Evolutionary conservation across 2,797 vertebrate genomes (phyloP).

Genomic region (Denticeps clupeoides): DNA sequence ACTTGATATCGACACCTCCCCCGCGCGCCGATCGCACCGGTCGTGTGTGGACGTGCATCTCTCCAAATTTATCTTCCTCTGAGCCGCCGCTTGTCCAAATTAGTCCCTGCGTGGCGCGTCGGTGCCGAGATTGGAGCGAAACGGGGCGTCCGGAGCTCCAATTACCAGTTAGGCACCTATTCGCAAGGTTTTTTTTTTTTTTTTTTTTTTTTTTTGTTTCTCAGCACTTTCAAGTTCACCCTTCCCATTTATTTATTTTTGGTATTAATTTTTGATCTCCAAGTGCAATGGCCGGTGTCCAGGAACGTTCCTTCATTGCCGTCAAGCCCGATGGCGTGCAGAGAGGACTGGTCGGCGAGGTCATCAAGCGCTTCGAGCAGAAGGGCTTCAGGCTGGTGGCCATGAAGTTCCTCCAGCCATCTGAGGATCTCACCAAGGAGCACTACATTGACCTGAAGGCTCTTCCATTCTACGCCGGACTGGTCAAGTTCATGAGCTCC

Average conservation of each 20-base stretch:
- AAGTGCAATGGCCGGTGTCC: too few relatives aligned
- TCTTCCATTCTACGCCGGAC: slow-evolving; percentile 72
- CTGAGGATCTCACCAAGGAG: slow-evolving; percentile 72
- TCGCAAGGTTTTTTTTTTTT: too few relatives aligned
- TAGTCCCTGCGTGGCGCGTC: background rate
- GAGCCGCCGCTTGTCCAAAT: background rate
- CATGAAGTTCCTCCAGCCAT: slow-evolving; percentile 76
- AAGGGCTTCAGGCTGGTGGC: slow-evolving; percentile 77
- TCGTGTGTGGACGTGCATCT: too few relatives aligned
- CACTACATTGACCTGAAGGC: slow-evolving; percentile 89
- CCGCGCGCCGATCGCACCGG: too few relatives aligned
- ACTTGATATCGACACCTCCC: too few relatives aligned
- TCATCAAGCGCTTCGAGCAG: slow-evolving; percentile 81
- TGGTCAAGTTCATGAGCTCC: slow-evolving; percentile 81
- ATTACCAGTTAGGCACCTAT: too few relatives aligned
- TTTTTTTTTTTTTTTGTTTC: background rate
- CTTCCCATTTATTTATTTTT: too few relatives aligned
- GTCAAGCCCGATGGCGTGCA: slow-evolving; percentile 90
- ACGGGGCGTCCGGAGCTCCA: slow-evolving; percentile 1
- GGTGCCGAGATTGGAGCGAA: slow-evolving; percentile 10
- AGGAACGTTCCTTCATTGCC: slow-evolving; percentile 80
- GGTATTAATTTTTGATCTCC: too few relatives aligned
- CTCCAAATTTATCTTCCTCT: too few relatives aligned
- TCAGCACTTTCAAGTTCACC: too few relatives aligned
- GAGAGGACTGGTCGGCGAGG: slow-evolving; percentile 76